phyloP scores from a whole-genome alignment of 2,113 vertebrate species.

The Meles meles region DNA sequence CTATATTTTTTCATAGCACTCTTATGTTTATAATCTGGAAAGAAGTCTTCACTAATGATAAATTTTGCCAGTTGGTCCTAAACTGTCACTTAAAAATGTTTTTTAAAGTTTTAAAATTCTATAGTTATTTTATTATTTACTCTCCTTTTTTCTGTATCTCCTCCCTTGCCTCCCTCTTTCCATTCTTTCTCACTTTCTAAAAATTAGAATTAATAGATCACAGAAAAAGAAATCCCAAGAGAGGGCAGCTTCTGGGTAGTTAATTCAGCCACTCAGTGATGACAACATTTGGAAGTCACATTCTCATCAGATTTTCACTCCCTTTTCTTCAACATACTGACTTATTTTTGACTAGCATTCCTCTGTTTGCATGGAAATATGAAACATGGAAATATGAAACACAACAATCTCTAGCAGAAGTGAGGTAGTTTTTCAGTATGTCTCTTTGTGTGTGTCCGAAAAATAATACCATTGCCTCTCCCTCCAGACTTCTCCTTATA shows the following conservation, averaged over 20 bases:
- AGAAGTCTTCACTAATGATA: not conserved
- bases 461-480: not conserved
- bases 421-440: not conserved
- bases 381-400: not conserved
- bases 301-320: not conserved
- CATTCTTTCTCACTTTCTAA: not conserved
- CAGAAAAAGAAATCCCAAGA: not conserved
- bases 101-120: not conserved
- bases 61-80: not conserved
- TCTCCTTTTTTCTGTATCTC: not conserved
- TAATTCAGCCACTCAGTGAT: not conserved
- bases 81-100: not conserved
- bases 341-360: not conserved
- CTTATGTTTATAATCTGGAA: not conserved
- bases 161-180: not conserved
- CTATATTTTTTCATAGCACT: not conserved
- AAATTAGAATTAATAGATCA: not conserved
- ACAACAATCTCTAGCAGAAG: not conserved
- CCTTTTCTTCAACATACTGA: not conserved
- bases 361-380: not conserved
- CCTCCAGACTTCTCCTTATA: not conserved
- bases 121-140: not conserved
- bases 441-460: not conserved
- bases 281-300: not conserved
- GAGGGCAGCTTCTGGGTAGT: not conserved